Evolutionary conservation across 2,888 invertebrate genomes (phyloP).

Genomic region (Epinotia brunnichana): DNA sequence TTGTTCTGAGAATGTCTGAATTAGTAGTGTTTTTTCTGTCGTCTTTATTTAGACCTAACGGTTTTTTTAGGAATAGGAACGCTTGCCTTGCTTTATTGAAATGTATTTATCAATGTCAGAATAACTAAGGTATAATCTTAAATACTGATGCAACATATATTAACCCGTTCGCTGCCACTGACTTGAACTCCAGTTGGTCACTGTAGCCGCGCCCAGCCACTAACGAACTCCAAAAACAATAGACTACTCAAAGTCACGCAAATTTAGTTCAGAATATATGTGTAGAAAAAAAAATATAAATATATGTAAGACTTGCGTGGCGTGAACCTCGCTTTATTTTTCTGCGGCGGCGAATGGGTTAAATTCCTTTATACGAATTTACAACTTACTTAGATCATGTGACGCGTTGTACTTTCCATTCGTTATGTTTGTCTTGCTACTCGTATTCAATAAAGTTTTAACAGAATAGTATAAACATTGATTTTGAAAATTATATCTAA

Average conservation of each 20-base stretch:
- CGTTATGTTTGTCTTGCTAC: constrained; percentile 9
- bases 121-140: neutral
- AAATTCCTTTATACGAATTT: constrained; percentile 5
- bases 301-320: too few relatives aligned
- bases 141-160: constrained; percentile 8
- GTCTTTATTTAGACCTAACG: constrained; percentile 21
- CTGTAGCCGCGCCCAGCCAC: too few relatives aligned
- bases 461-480: constrained; percentile 7
- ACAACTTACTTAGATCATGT: neutral
- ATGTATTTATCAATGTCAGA: constrained; percentile 18
- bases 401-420: constrained; percentile 15
- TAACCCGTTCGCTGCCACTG: too few relatives aligned
- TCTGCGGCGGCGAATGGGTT: too few relatives aligned
- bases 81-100: constrained; percentile 39
- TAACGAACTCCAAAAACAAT: too few relatives aligned
- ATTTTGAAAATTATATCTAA: constrained; percentile 5
- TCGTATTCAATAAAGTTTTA: neutral
- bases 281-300: too few relatives aligned
- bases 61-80: constrained; percentile 34
- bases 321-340: too few relatives aligned
- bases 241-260: too few relatives aligned
- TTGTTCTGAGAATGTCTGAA: constrained; percentile 22
- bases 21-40: constrained; percentile 27
- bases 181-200: too few relatives aligned
- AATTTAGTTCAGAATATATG: too few relatives aligned